These are phyloP conservation scores for Drosophila mimetica DNA, from an alignment of 2,888 invertebrate genomes.

Conservation along the genomic window DNA sequence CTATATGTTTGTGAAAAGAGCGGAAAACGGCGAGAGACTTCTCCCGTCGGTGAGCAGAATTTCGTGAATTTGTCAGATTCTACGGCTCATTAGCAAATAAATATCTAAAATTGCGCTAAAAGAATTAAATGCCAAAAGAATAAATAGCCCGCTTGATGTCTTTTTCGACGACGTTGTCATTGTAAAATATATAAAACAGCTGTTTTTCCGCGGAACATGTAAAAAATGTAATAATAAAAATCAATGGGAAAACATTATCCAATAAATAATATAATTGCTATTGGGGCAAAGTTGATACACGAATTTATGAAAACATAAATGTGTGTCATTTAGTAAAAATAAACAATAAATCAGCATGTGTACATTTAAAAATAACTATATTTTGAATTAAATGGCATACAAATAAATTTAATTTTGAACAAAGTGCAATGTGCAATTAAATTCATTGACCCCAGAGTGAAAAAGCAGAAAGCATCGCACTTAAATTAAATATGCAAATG, in stretches of 20 bases:
- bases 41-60: constrained; percentile 2
- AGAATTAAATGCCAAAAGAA: constrained; percentile 18
- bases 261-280: constrained; percentile 8
- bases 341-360: constrained; percentile 31
- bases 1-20: constrained; percentile 11
- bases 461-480: constrained; percentile 48
- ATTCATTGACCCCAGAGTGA: constrained; percentile 64
- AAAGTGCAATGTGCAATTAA: constrained; percentile 50
- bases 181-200: constrained; percentile 38
- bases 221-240: constrained; percentile 7
- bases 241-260: not conserved
- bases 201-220: constrained; percentile 20
- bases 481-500: constrained; percentile 64
- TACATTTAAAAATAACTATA: constrained; percentile 21
- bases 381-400: constrained; percentile 14
- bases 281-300: not conserved
- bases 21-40: constrained; percentile 6
- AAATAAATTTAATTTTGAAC: constrained; percentile 29
- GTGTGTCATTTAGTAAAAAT: constrained; percentile 22
- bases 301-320: constrained; percentile 19
- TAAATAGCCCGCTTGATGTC: constrained; percentile 20
- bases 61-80: constrained; percentile 33
- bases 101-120: constrained; percentile 32
- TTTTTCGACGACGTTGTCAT: constrained; percentile 21
- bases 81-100: constrained; percentile 48